Base-by-base conservation (phyloP, 2,888 invertebrate species). In the Plagiodera versicolora region DNA sequence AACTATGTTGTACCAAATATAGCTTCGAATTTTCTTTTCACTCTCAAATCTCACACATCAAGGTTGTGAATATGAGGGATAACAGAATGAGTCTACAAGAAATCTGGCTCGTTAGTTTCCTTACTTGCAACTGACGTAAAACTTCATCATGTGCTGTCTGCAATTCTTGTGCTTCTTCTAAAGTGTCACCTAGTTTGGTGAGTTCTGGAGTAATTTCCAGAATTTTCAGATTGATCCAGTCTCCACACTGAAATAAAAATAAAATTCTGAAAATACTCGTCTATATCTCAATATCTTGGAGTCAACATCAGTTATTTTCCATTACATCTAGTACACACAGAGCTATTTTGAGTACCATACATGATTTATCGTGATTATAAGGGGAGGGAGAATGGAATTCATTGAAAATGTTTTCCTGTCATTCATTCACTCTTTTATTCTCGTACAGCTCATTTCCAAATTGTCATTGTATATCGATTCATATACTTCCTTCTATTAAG, bases 191-290 rank as follows among this genome's bases (percentile, higher is more conserved):
- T 64, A 95, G 85, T 70, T 88, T 87, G 70, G 93, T 89, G 72
- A 95, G 84, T 77, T 90, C 89, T 48, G 95, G 95, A 67, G 89
- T 87, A 76, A 94, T 87, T 80, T 94, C 93, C 74, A 94, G 86
- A 66, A 95, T 89, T 78, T 93, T 91, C 71, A 95, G 84, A 75
- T 91, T 87, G 68, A 94, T 84, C 86, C 89, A 90, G 77, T 92
- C 90, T 71, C 89, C 88, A 75, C 89, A 90, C 94, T 94, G 83
- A 16, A 86, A 84, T 65, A 72, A 74, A 66, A 65, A 48, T 48
- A 28, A 44, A 2, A 9, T 4, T 28, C 11, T 39, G 14, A 39
- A 32, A 32, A n/a, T 39, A 39, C 4, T 39, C 14, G 39, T 14
- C 14, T n/a, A 39, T 39, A n/a, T 39, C n/a, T 6, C 6, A 32